These are phyloP conservation scores for Takifugu flavidus DNA, from an alignment of 2,113 vertebrate genomes.

Conservation along the genomic window DNA sequence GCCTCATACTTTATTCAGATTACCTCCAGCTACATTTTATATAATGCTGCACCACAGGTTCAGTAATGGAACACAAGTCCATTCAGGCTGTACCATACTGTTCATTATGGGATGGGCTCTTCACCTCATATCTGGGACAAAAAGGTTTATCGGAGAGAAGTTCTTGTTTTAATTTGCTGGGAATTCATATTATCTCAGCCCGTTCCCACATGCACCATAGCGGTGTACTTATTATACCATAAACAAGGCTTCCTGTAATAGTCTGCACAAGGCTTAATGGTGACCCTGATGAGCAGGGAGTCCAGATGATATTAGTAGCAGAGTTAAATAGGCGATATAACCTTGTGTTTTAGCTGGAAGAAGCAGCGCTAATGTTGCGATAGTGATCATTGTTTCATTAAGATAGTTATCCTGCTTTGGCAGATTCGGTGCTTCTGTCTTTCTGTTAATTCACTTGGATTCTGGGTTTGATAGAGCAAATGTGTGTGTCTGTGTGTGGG, in stretches of 20 bases:
- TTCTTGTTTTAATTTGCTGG: constrained; percentile 19
- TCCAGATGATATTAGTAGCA: constrained; percentile 27
- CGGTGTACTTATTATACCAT: constrained; percentile 16
- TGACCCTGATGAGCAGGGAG: constrained; percentile 35
- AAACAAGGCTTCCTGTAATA: constrained; percentile 33
- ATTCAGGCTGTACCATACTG: constrained; percentile 25
- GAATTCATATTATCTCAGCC: constrained; percentile 18
- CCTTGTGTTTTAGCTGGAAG: constrained; percentile 33
- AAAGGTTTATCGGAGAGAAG: constrained; percentile 7
- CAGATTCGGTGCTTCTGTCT: constrained; percentile 35
- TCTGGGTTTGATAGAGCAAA: constrained; percentile 32
- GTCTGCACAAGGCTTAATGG: constrained; percentile 21
- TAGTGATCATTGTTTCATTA: constrained; percentile 50
- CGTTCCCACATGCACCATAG: constrained; percentile 23
- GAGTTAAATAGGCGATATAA: constrained; percentile 38
- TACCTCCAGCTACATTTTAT: constrained; percentile 57
- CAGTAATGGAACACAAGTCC: constrained; percentile 43
- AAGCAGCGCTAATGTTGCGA: constrained; percentile 32
- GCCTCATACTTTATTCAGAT: constrained; percentile 55
- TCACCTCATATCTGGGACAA: constrained; percentile 24
- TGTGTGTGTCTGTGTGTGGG: constrained; percentile 9
- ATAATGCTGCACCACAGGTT: constrained; percentile 41
- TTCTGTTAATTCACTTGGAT: constrained; percentile 50
- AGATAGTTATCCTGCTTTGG: constrained; percentile 49
- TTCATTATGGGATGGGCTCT: constrained; percentile 51